These are phyloP conservation scores for Chrysolophus pictus DNA, from an alignment of 2,797 vertebrate genomes.

Conservation along the genomic window DNA sequence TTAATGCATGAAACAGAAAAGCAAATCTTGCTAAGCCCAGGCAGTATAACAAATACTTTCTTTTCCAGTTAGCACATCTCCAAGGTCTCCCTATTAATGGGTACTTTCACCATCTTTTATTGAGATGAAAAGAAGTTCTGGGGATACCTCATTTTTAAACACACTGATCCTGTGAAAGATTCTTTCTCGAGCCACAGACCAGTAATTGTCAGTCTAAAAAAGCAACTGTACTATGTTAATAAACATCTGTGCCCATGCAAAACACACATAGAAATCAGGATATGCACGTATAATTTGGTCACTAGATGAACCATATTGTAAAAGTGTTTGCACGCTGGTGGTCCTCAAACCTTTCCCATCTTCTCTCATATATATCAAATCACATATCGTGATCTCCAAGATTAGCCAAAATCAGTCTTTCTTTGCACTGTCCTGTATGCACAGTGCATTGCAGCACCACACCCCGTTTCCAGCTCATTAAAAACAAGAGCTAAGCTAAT, in stretches of 20 bases:
- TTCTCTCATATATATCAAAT: not conserved
- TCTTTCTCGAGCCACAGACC: not conserved
- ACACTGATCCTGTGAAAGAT: not conserved
- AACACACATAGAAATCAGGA: not conserved
- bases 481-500: not conserved
- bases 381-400: not conserved
- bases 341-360: not conserved
- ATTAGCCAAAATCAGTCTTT: not conserved
- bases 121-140: not conserved
- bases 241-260: not conserved
- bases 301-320: not conserved
- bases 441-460: not conserved
- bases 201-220: not conserved
- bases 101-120: not conserved
- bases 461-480: not conserved
- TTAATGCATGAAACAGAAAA: not conserved
- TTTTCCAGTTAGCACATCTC: not conserved
- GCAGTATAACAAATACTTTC: not conserved
- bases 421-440: fast-evolving
- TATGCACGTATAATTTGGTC: not conserved
- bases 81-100: not conserved
- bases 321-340: not conserved
- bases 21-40: not conserved
- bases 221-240: not conserved
- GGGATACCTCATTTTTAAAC: not conserved